phyloP scores from a whole-genome alignment of 2,113 vertebrate genomes.

The Seriola aureovittata region DNA sequence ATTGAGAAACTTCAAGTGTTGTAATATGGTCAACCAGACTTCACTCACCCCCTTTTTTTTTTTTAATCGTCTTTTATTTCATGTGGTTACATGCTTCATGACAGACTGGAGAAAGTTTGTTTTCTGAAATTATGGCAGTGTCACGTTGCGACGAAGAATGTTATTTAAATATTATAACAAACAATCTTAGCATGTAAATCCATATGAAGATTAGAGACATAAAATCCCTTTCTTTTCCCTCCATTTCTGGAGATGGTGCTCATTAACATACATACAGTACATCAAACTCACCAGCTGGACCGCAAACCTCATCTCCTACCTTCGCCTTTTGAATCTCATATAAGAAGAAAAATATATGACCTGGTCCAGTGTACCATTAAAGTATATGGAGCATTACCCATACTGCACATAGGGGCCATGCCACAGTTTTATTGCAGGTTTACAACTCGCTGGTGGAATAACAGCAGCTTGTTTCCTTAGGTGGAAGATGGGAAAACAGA shows the following conservation, averaged over 20 bases:
- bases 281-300: conserved; percentile 20
- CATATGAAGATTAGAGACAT: background rate
- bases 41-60: background rate
- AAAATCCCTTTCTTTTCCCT: background rate
- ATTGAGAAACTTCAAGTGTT: background rate
- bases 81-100: background rate
- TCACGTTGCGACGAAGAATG: background rate
- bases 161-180: background rate
- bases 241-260: conserved; percentile 22
- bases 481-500: conserved; percentile 55
- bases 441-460: conserved; percentile 77
- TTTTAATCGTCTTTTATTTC: background rate
- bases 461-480: conserved; percentile 68
- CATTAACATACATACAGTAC: conserved; percentile 37
- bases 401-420: conserved; percentile 73
- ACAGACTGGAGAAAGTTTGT: background rate
- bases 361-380: conserved; percentile 79
- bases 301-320: conserved; percentile 27
- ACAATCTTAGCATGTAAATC: conserved; percentile 2
- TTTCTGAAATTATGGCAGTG: background rate
- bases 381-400: conserved; percentile 85
- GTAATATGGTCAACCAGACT: background rate
- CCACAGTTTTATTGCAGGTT: conserved; percentile 81
- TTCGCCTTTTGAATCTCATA: conserved; percentile 61
- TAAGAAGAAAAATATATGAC: conserved; percentile 79